These are phyloP conservation scores for Eunapius fragilis DNA, from an alignment of 37 sponge, comb jelly and placozoan genomes.

Conservation along the genomic window DNA sequence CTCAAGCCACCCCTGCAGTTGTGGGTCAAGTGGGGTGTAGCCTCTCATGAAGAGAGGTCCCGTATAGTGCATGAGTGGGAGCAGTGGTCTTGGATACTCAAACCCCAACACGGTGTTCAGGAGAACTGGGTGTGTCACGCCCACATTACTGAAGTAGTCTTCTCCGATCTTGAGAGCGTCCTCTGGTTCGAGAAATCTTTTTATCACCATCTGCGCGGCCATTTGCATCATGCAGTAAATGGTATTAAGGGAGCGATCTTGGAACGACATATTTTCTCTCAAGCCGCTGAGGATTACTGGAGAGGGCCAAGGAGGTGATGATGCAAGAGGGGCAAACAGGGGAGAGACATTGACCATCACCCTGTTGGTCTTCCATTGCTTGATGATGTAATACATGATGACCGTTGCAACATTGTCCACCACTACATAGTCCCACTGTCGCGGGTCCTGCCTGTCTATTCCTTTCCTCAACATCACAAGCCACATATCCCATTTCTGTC, in stretches of 20 bases:
- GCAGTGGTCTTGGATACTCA: conserved; percentile 33
- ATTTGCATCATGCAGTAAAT: too few species aligned
- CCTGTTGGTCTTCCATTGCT: neutral
- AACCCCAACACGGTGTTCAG: conserved; percentile 38
- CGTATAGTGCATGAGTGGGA: conserved; percentile 32
- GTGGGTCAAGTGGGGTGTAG: conserved; percentile 2
- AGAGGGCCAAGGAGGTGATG: neutral
- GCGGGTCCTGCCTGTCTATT: neutral
- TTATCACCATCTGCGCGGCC: too few species aligned
- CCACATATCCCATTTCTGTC: too few species aligned
- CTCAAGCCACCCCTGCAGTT: conserved; percentile 44
- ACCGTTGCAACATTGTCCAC: neutral
- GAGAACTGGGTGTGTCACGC: neutral
- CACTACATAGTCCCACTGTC: neutral
- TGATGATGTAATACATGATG: neutral
- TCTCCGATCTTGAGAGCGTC: neutral
- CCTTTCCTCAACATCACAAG: neutral
- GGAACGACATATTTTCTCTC: neutral
- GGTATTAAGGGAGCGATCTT: neutral
- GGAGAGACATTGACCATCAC: neutral
- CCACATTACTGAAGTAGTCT: neutral
- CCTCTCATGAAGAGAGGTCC: conserved; percentile 30
- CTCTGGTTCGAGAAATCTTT: neutral
- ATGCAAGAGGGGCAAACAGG: neutral
- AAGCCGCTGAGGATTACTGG: neutral